Evolutionary conservation across 2,113 vertebrate species (phyloP), one percentile per base, ranked within the genome.

Genomic region (Vidua macroura): DNA sequence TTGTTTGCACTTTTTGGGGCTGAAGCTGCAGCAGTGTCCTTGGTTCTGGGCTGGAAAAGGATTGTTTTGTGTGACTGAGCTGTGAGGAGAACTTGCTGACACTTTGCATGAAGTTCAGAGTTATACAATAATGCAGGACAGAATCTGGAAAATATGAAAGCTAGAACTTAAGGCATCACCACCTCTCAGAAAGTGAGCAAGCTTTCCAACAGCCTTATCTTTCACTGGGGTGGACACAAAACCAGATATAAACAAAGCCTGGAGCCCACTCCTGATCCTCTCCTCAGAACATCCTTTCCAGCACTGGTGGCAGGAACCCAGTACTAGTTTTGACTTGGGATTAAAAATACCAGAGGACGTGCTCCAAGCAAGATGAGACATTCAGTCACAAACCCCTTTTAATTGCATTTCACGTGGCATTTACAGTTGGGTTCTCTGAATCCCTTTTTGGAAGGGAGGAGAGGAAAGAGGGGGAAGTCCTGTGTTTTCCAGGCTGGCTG

Each of bases 221-320:
- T 41, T 21, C 41, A 16, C 39, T 17, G 31, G 31, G 35, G 6
- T 15, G 4, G 13, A 30, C 33, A 31, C 19, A 31, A 13, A 77
- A 4, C 7, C 39, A 25, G 39, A 44, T 7, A 33, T 9, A 8
- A 37, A 0, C 11, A 6, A 13, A 23, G 52, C 11, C 6, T 48
- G 46, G 30, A 84, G 43, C 33, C 67, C 18, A 0, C 33, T 84
- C 73, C 64, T 69, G 31, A 5, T 48, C 30, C 24, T 60, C 49
- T 37, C n/a, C 75, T 10, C 23, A 27, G 83, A 53, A 37, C 22
- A 44, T 12, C 10, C 46, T 28, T 53, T 10, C 56, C 68, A 51
- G 68, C 31, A 27, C 2, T n/a, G 35, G 13, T 8, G 56, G 35
- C 76, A 70, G 35, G 10, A 76, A 19, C 15, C 15, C 41, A 21